A percentile compares a stretch with the other conserved stretches of the same genome.
Evolutionary conservation across 2,797 vertebrate genomes (phyloP).

Genomic region (Anabas testudineus): DNA sequence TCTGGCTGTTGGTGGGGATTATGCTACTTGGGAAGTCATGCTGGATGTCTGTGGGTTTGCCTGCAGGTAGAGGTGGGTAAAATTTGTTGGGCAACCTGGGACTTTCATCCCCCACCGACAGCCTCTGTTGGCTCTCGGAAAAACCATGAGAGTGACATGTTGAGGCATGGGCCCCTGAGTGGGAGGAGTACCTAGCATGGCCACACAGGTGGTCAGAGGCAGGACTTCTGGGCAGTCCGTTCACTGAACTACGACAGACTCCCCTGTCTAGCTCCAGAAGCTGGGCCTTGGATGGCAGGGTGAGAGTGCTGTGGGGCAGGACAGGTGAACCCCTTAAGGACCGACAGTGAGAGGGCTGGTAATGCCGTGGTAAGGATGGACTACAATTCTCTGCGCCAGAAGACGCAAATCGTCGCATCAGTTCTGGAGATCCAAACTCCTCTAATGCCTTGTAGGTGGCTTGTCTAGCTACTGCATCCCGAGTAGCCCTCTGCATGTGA

Average conservation of each 20-base stretch:
- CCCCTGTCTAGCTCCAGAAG: conserved; percentile 57
- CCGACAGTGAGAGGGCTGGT: conserved; percentile 66
- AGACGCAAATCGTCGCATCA: conserved; percentile 57
- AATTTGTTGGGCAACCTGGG: conserved; percentile 61
- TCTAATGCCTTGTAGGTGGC: conserved; percentile 76
- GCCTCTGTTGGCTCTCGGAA: conserved; percentile 48
- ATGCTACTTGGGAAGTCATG: conserved; percentile 62
- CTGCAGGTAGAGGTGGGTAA: conserved; percentile 71
- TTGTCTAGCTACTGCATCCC: conserved; percentile 71
- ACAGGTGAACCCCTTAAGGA: conserved; percentile 79
- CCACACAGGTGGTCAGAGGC: conserved; percentile 74
- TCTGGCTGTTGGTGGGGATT: conserved; percentile 13
- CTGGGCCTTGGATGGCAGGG: conserved; percentile 68
- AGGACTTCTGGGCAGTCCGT: conserved; percentile 78
- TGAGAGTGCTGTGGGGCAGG: conserved; percentile 60
- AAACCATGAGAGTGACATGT: conserved; percentile 10
- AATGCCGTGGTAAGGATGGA: conserved; percentile 48
- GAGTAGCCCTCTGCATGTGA: conserved; percentile 49
- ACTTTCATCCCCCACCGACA: conserved; percentile 54
- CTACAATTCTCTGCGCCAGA: conserved; percentile 43
- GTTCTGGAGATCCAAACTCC: conserved; percentile 80
- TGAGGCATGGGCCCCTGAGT: conserved; percentile 14
- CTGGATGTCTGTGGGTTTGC: conserved; percentile 80
- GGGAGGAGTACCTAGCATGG: conserved; percentile 52
- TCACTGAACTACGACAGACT: conserved; percentile 26